phyloP scores from a whole-genome alignment of 2,113 vertebrate genomes.

The Syrrhaptes paradoxus region DNA sequence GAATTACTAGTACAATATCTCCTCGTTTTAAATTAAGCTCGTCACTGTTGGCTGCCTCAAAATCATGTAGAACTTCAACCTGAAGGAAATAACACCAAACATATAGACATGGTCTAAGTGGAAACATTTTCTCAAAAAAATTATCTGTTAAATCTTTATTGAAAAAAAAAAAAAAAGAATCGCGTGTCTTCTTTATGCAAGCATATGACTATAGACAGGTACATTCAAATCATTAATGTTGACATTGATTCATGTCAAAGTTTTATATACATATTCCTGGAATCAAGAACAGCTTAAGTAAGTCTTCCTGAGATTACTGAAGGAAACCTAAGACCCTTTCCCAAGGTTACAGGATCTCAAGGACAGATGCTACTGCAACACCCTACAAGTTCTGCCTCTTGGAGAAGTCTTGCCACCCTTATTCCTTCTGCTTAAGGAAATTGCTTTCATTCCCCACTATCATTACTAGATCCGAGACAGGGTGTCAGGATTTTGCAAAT shows the following conservation, averaged over 20 bases:
- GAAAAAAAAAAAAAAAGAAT: not conserved
- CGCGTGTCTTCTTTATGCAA: not conserved
- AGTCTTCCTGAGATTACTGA: not conserved
- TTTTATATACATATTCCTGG: not conserved
- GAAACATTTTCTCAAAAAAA: not conserved
- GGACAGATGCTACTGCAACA: not conserved
- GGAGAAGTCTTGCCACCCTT: not conserved
- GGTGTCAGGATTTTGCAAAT: not conserved
- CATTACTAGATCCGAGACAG: not conserved
- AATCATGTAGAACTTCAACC: constrained; percentile 94
- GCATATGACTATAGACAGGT: not conserved
- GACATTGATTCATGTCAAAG: not conserved
- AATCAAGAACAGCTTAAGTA: not conserved
- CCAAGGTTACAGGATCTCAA: not conserved
- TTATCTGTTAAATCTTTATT: not conserved
- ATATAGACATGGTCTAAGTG: not conserved
- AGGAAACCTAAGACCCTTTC: not conserved
- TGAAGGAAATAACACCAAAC: constrained; percentile 51
- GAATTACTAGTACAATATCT: constrained; percentile 89
- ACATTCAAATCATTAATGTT: not conserved
- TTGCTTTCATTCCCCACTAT: not conserved
- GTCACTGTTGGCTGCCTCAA: constrained; percentile 93
- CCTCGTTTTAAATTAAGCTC: constrained; percentile 90
- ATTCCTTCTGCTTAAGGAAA: not conserved
- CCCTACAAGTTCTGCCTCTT: not conserved